Evolutionary conservation across 2,888 invertebrate genomes (phyloP), one percentile per base, ranked within the genome.

Genomic region (Mechanitis messenoides): DNA sequence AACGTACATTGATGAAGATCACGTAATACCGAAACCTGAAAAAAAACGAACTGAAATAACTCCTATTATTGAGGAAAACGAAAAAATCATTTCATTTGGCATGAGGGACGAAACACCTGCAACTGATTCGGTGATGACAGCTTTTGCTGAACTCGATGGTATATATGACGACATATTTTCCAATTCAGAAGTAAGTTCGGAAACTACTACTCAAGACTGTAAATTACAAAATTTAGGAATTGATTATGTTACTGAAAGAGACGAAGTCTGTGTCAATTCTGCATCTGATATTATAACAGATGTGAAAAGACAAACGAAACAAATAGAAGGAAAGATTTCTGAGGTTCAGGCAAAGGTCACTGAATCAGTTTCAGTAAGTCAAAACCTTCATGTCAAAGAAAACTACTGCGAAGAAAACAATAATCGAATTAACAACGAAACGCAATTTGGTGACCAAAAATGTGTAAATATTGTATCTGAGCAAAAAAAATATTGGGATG

Each of bases 331-430:
- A 76, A 76, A 74, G 90, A 90, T 89, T 91, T 91, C 90, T 87
- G 88, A 87, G 87, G 85, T 90, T 91, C 90, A 91, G 90, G 71
- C 80, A 79, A 83, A 79, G 81, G 84, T 78, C 81, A 85, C 89
- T 91, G 91, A 91, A 89, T 90, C 85, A 76, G 76, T 81, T 83
- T 88, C 87, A 89, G 90, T 72, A 90, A 90, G 89, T 90, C 89
- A 79, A 72, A 72, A 74, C 87, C 87, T 89, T 88, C 85, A 72
- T 65, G 68, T 69, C 63, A 60, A 74, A 63, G 62, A 71, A 56
- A 59, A 46, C 12, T 28, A 47, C 47, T 68, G 68, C 42, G 69
- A 77, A 59, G 63, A 71, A 59, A 53, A 63, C 61, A 62, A 70
- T 60, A 66, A 71, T 53, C 55, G 67, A 62, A 72, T 69, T 58